These are phyloP conservation scores for Varecia variegata DNA, from an alignment of 2,797 vertebrate species.

Conservation along the genomic window DNA sequence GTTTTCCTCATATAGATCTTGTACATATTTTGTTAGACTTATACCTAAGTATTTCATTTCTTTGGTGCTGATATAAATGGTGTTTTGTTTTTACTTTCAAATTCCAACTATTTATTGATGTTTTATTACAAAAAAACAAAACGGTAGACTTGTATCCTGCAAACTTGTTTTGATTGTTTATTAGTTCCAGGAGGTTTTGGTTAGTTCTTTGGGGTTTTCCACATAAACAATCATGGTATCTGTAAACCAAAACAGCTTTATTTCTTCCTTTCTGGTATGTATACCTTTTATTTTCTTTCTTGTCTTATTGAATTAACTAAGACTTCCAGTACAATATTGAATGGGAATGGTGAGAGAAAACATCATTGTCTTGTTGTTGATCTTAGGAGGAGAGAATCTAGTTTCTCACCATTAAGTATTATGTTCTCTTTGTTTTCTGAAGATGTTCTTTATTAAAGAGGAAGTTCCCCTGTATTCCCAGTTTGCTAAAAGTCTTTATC, in stretches of 20 bases:
- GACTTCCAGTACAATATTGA: background rate
- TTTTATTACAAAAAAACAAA: background rate
- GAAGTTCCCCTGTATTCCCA: background rate
- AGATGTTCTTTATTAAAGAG: background rate
- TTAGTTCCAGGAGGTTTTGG: background rate
- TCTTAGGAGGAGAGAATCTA: background rate
- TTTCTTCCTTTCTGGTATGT: background rate
- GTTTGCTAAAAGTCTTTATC: background rate
- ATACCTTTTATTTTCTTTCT: background rate
- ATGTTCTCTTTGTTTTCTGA: background rate
- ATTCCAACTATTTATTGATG: background rate
- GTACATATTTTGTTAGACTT: background rate
- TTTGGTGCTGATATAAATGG: background rate
- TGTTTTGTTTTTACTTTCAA: background rate
- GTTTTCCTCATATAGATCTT: background rate
- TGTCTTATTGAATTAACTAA: background rate
- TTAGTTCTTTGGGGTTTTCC: background rate
- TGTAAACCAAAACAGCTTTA: background rate
- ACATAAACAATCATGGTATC: background rate
- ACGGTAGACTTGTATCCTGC: background rate
- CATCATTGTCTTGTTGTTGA: background rate
- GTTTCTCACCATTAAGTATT: background rate
- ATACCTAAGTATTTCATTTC: background rate
- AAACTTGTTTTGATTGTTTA: background rate
- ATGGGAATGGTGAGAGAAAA: background rate